Percentiles rank a stretch among this genome's conserved stretches.
Conservation (phyloP, 2,113 vertebrate genomes). For the Athene cunicularia region DNA sequence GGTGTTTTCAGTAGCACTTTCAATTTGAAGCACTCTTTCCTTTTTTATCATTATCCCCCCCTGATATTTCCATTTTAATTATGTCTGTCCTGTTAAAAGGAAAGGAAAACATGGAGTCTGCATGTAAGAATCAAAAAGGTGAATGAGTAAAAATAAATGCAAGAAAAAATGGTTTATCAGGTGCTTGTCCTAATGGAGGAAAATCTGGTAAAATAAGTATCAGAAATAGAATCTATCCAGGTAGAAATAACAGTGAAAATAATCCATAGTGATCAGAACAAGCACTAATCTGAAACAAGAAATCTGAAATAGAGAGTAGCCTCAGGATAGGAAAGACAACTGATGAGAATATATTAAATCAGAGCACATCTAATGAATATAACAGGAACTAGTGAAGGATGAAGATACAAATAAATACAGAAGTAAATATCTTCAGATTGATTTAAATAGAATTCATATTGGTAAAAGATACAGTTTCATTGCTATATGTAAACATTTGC, state of each 20-base stretch:
- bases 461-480: background rate
- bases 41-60: background rate
- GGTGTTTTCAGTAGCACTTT: background rate
- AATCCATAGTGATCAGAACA: background rate
- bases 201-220: background rate
- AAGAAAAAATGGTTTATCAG: background rate
- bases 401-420: background rate
- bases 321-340: background rate
- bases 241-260: background rate
- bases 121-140: background rate
- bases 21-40: background rate
- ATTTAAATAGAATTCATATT: background rate
- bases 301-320: background rate
- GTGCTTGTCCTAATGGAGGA: background rate
- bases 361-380: background rate
- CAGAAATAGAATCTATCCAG: background rate
- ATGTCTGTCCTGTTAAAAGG: background rate
- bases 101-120: background rate
- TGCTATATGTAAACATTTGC: background rate
- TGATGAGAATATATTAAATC: background rate
- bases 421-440: background rate
- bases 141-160: background rate
- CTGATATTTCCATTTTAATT: background rate
- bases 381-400: background rate
- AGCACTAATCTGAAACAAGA: background rate